phyloP scores from a whole-genome alignment of 2,888 invertebrate species.

The Epirrita christyi region DNA sequence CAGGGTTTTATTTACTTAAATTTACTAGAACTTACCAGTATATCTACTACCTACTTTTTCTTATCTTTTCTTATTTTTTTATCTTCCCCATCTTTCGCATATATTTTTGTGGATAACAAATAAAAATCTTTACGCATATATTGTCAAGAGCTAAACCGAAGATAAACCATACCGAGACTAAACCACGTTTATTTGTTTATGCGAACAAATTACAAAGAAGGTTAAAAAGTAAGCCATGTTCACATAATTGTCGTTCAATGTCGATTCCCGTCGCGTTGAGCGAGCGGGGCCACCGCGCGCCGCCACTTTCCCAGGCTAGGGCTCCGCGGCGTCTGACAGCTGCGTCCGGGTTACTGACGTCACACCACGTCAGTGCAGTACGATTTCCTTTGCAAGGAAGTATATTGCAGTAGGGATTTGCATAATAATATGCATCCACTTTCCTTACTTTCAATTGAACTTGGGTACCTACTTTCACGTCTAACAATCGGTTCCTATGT shows the following conservation, averaged over 20 bases:
- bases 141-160: too few relatives aligned
- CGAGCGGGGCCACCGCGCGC: constrained; percentile 57
- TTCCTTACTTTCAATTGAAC: constrained; percentile 7
- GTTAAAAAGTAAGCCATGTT: constrained; percentile 57
- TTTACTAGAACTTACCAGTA: neutral
- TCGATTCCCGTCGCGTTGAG: constrained; percentile 46
- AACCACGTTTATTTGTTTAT: neutral
- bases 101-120: neutral
- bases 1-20: neutral
- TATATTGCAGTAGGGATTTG: constrained; percentile 15
- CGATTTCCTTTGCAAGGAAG: constrained; percentile 26
- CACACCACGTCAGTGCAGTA: constrained; percentile 14
- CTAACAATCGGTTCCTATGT: neutral
- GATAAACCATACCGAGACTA: too few relatives aligned
- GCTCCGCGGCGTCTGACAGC: constrained; percentile 45
- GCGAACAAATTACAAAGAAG: neutral
- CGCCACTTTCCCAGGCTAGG: constrained; percentile 64
- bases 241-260: constrained; percentile 66
- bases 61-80: too few relatives aligned
- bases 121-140: too few relatives aligned
- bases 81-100: too few relatives aligned
- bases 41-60: too few relatives aligned
- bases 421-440: constrained; percentile 3
- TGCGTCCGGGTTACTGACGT: constrained; percentile 47
- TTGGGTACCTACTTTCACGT: neutral